Conservation (phyloP, 2,888 invertebrate genomes). For the Endotricha flammealis region DNA sequence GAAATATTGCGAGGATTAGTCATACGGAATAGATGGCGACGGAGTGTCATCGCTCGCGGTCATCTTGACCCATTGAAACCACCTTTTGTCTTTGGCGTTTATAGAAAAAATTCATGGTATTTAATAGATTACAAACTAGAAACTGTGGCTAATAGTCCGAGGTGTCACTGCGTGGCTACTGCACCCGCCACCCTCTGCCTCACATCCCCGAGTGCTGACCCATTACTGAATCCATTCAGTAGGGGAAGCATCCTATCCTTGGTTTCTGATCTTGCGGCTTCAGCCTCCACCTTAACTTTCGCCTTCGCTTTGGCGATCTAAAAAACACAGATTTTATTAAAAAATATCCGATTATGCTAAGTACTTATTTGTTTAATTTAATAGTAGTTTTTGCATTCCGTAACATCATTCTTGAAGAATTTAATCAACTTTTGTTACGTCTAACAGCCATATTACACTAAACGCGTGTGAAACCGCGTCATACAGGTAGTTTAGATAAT, state of each 20-base stretch:
- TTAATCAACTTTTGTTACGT: no score
- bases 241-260: constrained; percentile 56
- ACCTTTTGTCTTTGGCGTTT: constrained; percentile 7
- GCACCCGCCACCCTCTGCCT: constrained; percentile 69
- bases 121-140: constrained; percentile 3
- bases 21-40: no score
- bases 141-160: constrained; percentile 3
- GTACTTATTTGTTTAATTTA: no score
- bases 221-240: constrained; percentile 66
- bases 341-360: no score
- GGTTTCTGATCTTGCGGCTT: constrained; percentile 41
- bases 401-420: no score
- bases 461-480: no score
- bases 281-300: constrained; percentile 42
- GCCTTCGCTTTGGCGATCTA: constrained; percentile 39
- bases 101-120: constrained; percentile 4
- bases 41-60: background rate
- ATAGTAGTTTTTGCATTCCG: no score
- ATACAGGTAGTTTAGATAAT: no score
- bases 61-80: constrained; percentile 1
- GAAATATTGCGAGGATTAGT: no score
- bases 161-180: constrained; percentile 61
- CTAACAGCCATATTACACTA: no score
- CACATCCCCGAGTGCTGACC: constrained; percentile 57
- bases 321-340: no score